Conservation (phyloP, 2,797 vertebrate species). For the Sebastes nivosus region DNA sequence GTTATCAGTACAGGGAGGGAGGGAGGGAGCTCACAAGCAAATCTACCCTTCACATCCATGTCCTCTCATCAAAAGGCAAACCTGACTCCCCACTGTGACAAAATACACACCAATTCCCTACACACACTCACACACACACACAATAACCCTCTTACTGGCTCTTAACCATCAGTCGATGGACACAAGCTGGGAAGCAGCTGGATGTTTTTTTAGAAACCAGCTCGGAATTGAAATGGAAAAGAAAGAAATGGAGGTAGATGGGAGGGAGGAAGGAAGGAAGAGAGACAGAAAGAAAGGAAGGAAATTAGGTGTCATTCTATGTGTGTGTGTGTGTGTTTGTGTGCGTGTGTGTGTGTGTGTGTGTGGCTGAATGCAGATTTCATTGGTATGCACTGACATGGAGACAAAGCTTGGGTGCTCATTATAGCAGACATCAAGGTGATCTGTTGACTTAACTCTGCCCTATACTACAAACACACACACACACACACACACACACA, state of each 20-base stretch:
- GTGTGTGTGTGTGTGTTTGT: conserved; percentile 2
- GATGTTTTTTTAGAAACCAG: conserved; percentile 9
- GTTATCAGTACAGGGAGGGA: background rate
- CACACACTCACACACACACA: background rate
- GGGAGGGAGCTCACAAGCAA: conserved; percentile 23
- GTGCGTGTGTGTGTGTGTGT: conserved; percentile 18
- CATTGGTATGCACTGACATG: conserved; percentile 71
- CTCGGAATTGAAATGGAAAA: background rate
- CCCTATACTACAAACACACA: conserved; percentile 13
- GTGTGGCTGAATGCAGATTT: conserved; percentile 31
- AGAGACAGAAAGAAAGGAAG: background rate
- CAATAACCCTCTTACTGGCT: background rate
- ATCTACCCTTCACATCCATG: conserved; percentile 54
- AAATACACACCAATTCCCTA: conserved; percentile 27
- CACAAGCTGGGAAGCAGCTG: conserved; percentile 43
- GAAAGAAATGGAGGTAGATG: background rate
- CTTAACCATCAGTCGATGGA: conserved; percentile 29
- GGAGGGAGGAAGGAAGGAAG: background rate
- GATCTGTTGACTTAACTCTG: conserved; percentile 67
- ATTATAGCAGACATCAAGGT: conserved; percentile 72
- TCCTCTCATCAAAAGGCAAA: conserved; percentile 53
- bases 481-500: conserved; percentile 19
- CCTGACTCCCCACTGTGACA: conserved; percentile 25
- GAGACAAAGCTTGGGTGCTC: conserved; percentile 60
- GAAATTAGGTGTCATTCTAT: background rate